Conservation (phyloP, 2,113 vertebrate genomes). For the Bos taurus region DNA sequence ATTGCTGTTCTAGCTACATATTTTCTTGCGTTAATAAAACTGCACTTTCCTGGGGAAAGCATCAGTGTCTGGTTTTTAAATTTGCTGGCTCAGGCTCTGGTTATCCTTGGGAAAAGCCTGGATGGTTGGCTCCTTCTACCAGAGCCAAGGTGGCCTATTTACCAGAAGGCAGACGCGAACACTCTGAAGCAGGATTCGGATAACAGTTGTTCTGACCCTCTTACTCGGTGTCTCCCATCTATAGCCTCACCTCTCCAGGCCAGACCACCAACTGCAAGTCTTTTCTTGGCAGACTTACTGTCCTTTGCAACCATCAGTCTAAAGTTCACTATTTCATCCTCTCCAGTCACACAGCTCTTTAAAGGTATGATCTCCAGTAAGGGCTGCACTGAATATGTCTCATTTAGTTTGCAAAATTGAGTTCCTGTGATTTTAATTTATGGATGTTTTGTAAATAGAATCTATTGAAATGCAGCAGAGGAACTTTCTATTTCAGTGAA, state of each 20-base stretch:
- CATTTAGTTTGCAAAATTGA: background rate
- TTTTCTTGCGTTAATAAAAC: background rate
- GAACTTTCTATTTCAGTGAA: background rate
- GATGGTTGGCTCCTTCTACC: no score
- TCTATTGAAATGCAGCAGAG: background rate
- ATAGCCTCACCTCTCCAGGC: background rate
- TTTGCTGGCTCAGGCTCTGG: background rate
- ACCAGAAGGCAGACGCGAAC: fast-evolving
- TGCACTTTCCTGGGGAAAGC: background rate
- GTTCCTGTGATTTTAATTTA: background rate
- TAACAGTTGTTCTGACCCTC: background rate
- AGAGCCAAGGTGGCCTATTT: background rate
- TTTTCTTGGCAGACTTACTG: background rate
- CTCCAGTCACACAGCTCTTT: background rate
- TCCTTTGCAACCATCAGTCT: background rate
- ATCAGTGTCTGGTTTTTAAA: background rate
- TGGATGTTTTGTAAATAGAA: background rate
- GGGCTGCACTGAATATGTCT: background rate
- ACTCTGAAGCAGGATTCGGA: fast-evolving
- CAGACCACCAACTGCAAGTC: background rate
- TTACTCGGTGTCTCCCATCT: fast-evolving
- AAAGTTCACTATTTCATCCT: background rate
- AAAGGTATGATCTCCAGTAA: background rate
- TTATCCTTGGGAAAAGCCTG: background rate
- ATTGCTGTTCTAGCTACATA: background rate